phyloP scores from a whole-genome alignment of 2,888 invertebrate genomes.

The Agonopterix alstromeriana region DNA sequence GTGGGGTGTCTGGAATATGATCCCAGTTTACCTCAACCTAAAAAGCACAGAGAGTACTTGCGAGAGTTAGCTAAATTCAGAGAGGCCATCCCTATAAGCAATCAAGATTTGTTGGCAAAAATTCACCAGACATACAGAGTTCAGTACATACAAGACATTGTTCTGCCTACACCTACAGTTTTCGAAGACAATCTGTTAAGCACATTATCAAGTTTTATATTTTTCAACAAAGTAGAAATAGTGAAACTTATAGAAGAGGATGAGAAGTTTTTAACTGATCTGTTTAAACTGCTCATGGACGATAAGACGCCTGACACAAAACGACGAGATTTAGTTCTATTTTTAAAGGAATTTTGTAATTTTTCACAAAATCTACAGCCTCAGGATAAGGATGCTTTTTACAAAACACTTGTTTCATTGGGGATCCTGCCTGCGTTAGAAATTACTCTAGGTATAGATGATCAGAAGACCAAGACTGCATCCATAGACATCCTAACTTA shows the following conservation, averaged over 20 bases:
- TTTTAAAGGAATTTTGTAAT: slow-evolving; percentile 99
- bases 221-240: slow-evolving; percentile 99
- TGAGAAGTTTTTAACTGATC: slow-evolving; percentile 95
- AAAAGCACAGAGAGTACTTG: slow-evolving; percentile 97
- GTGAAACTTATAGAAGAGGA: slow-evolving; percentile 98
- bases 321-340: slow-evolving; percentile 95
- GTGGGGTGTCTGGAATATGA: slow-evolving; percentile 99
- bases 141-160: slow-evolving; percentile 99
- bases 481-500: slow-evolving; percentile 98
- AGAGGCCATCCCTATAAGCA: slow-evolving; percentile 96
- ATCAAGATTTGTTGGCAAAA: slow-evolving; percentile 95
- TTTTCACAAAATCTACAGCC: slow-evolving; percentile 99
- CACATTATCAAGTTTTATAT: slow-evolving; percentile 98
- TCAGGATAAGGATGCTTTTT: slow-evolving; percentile 97
- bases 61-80: slow-evolving; percentile 93
- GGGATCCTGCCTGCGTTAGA: slow-evolving; percentile 93
- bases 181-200: slow-evolving; percentile 99
- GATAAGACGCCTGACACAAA: slow-evolving; percentile 89
- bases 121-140: slow-evolving; percentile 99
- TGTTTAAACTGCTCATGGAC: slow-evolving; percentile 95
- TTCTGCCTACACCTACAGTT: slow-evolving; percentile 98
- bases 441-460: slow-evolving; percentile 93
- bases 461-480: slow-evolving; percentile 95
- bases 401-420: slow-evolving; percentile 93
- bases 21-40: slow-evolving; percentile 89